phyloP scores from a whole-genome alignment of 1,140 invertebrate genomes.

The Drosophila nebulosa region DNA sequence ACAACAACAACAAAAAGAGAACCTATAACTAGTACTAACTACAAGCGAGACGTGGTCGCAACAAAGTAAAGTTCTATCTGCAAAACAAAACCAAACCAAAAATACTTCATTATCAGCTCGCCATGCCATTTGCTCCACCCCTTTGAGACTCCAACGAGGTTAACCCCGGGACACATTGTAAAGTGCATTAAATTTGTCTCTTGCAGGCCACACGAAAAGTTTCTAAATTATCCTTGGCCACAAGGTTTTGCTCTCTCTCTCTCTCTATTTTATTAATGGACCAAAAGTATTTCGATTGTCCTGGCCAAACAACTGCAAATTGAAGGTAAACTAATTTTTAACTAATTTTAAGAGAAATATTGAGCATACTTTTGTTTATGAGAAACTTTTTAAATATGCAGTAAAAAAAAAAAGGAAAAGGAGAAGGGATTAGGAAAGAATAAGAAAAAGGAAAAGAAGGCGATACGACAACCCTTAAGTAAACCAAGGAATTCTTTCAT shows the following conservation, averaged over 20 bases:
- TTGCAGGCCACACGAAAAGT: constrained; percentile 35
- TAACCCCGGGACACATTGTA: constrained; percentile 17
- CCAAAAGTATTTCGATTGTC: background rate
- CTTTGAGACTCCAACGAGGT: background rate
- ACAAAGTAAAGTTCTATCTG: background rate
- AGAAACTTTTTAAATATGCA: no score
- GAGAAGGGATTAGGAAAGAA: no score
- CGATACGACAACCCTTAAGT: no score
- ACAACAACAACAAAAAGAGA: background rate
- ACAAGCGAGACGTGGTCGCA: constrained; percentile 23
- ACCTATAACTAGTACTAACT: background rate
- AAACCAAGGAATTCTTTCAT: no score
- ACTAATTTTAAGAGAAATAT: no score
- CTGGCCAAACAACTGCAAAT: background rate
- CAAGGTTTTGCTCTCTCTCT: constrained; percentile 39
- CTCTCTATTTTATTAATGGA: background rate
- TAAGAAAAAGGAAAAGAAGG: no score
- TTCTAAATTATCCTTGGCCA: constrained; percentile 43
- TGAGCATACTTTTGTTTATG: no score
- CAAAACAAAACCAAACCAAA: constrained; percentile 27
- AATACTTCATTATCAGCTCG: constrained; percentile 49
- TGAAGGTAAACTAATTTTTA: background rate
- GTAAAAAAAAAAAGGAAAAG: no score
- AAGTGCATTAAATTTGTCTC: constrained; percentile 54
- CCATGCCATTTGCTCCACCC: background rate